Evolutionary conservation across 2,113 vertebrate species (phyloP), one percentile per base, ranked within the genome.

Genomic region (Ellobius talpinus): DNA sequence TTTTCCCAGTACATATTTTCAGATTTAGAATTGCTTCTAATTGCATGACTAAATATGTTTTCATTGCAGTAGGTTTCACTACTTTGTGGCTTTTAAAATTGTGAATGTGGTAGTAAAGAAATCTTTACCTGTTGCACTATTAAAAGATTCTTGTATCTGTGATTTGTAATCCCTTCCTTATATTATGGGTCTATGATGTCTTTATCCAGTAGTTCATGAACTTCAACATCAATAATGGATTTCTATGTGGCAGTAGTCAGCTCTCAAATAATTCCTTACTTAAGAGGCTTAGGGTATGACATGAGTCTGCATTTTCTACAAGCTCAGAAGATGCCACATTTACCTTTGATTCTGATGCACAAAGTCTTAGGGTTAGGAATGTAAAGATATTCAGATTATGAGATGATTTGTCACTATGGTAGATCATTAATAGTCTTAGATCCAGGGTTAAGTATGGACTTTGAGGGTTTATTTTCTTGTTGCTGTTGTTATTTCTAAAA

Each of bases 231-330:
- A 82, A 4, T 47, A 91, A 89, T 19, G 7, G 84, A 81, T 19
- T 90, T 33, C 23, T 79, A 26, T 29, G 10, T 82, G 26, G 2
- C 5, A 78, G 45, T 68, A 82, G 77, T 86, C 23, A 86, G n/a
- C 19, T 87, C 6, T 55, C 8, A 89, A 95, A 78, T 33, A 36
- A 55, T 33, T 73, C 84, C 85, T 95, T 74, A 86, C 78, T 93
- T 52, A 63, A 39, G 33, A 63, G 5, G 8, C 9, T 39, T 85
- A 87, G 6, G 21, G 4, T 85, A 76, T 55, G 11, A 21, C 19
- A 31, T 24, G 19, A 74, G 24, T 84, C 19, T 88, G 33, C 19
- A 77, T 81, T 93, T 95, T 90, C 50, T 91, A 61, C 6, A 92
- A 76, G 39, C 4, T 76, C 19, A 36, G 3, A 29, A 93, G 47